These are phyloP conservation scores for Morone saxatilis DNA, from an alignment of 2,113 vertebrate species.

Conservation along the genomic window DNA sequence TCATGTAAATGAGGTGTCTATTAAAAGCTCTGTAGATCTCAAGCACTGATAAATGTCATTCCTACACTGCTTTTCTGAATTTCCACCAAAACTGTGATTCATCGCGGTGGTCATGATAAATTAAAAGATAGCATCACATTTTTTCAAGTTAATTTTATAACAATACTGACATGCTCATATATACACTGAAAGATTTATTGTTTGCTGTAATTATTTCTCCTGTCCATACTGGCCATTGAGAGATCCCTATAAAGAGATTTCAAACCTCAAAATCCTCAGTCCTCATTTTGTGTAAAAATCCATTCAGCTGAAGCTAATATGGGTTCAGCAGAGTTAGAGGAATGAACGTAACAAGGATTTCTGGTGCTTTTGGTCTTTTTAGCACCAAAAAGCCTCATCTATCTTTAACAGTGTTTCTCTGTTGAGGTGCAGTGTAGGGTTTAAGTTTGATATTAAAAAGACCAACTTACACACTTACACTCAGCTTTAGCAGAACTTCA, in stretches of 20 bases:
- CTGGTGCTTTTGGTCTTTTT: background rate
- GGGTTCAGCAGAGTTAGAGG: background rate
- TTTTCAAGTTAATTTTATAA: constrained; percentile 3
- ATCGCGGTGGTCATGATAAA: background rate
- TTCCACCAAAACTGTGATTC: constrained; percentile 3
- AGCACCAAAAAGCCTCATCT: background rate
- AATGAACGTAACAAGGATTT: no score
- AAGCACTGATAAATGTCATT: constrained; percentile 37
- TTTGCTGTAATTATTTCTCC: constrained; percentile 10
- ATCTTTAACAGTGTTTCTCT: background rate
- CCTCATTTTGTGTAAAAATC: background rate
- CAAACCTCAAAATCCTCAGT: background rate
- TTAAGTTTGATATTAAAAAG: no score
- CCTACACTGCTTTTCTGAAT: background rate
- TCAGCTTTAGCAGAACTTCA: no score
- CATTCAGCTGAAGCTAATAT: background rate
- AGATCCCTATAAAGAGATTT: background rate
- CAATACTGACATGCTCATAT: background rate
- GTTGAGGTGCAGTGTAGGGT: background rate
- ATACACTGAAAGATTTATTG: background rate
- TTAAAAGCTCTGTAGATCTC: constrained; percentile 26
- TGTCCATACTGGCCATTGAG: background rate
- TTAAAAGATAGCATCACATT: constrained; percentile 10
- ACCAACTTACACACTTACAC: no score
- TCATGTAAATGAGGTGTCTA: constrained; percentile 43